Evolutionary conservation across 2,797 vertebrate genomes (phyloP).

Genomic region (Odontamblyopus lacepedii): DNA sequence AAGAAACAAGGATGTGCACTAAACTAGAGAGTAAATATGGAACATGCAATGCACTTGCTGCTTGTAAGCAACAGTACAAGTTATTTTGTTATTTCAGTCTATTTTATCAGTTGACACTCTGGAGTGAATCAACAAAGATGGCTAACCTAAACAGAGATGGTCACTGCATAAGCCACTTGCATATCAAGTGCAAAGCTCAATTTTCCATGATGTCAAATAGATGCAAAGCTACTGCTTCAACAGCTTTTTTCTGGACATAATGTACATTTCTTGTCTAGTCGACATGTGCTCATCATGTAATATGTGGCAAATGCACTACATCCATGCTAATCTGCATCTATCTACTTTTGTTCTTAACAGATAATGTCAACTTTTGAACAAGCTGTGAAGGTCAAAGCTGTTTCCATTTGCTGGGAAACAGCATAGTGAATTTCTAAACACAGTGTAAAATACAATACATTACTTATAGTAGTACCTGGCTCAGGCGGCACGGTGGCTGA

Average conservation of each 20-base stretch:
- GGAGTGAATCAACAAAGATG: background rate
- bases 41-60: background rate
- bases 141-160: background rate
- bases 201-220: no score
- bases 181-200: no score
- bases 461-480: background rate
- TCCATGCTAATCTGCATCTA: background rate
- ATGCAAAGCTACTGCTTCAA: background rate
- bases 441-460: background rate
- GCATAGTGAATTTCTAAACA: background rate
- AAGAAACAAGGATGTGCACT: background rate
- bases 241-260: background rate
- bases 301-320: background rate
- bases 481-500: no score
- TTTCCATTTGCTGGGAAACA: background rate
- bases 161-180: no score
- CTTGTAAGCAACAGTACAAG: background rate
- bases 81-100: background rate
- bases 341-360: background rate
- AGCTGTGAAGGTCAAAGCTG: background rate
- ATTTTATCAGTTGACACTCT: background rate
- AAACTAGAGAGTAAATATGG: background rate
- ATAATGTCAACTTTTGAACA: background rate
- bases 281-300: background rate
- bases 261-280: background rate